phyloP scores from a whole-genome alignment of 2,888 invertebrate genomes.

The Athripsodes cinereus region DNA sequence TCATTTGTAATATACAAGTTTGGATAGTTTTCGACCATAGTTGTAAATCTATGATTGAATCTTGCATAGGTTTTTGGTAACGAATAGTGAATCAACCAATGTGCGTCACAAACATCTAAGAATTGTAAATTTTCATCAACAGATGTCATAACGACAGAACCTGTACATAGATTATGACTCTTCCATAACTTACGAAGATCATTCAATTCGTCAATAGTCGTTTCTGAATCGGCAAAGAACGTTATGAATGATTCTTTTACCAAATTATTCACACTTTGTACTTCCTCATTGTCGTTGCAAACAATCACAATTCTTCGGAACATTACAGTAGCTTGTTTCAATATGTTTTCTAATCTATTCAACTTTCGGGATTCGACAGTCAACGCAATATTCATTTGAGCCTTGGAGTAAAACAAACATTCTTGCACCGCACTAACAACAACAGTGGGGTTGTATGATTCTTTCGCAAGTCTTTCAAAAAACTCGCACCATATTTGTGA shows the following conservation, averaged over 20 bases:
- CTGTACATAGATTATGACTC: slow-evolving; percentile 38
- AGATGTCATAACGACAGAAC: slow-evolving; percentile 55
- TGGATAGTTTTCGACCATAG: slow-evolving; percentile 56
- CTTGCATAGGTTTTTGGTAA: slow-evolving; percentile 58
- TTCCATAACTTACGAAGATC: slow-evolving; percentile 39
- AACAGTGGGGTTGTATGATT: slow-evolving; percentile 54
- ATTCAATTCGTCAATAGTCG: slow-evolving; percentile 41
- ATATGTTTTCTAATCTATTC: slow-evolving; percentile 38
- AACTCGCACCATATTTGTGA: slow-evolving; percentile 59
- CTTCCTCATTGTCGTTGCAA: slow-evolving; percentile 55
- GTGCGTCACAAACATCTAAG: slow-evolving; percentile 58
- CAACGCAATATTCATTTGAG: slow-evolving; percentile 43
- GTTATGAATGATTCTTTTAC: background rate
- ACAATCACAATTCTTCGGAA: slow-evolving; percentile 55
- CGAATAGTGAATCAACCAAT: slow-evolving; percentile 66
- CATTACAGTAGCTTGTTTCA: slow-evolving; percentile 29
- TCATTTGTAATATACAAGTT: slow-evolving; percentile 36
- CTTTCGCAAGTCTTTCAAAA: slow-evolving; percentile 50
- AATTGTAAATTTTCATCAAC: slow-evolving; percentile 61
- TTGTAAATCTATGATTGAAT: slow-evolving; percentile 65
- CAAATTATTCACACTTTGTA: slow-evolving; percentile 20
- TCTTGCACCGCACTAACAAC: slow-evolving; percentile 69
- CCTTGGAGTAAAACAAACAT: slow-evolving; percentile 64
- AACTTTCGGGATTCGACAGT: slow-evolving; percentile 41
- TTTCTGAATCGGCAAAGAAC: slow-evolving; percentile 31